A percentile compares a stretch with the other conserved stretches of the same genome.
Evolutionary conservation across 2,113 vertebrate genomes (phyloP).

Genomic region (Rutilus rutilus): DNA sequence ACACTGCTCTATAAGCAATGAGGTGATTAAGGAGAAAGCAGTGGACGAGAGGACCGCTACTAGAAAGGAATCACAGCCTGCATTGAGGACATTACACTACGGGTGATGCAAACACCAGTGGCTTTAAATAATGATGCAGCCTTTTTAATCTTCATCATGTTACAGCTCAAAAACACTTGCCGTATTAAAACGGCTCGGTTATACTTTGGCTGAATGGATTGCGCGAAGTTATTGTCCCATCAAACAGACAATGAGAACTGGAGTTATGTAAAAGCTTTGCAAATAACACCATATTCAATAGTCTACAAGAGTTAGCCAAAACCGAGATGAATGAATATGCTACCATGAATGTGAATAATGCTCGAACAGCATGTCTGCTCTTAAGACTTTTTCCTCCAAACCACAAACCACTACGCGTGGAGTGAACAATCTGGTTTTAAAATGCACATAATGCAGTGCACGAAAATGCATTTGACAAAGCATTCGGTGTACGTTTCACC

Average conservation of each 20-base stretch:
- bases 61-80: conserved; percentile 5
- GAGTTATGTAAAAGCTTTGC: not conserved
- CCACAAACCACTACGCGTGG: not conserved
- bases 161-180: conserved; percentile 16
- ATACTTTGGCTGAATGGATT: not conserved
- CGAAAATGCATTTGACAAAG: conserved; percentile 9
- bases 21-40: conserved; percentile 53
- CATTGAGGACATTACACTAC: not conserved
- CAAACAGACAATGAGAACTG: not conserved
- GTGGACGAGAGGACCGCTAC: conserved; percentile 21
- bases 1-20: conserved; percentile 69
- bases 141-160: conserved; percentile 26
- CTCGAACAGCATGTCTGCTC: not conserved
- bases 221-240: not conserved
- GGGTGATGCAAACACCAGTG: not conserved
- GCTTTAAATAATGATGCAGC: conserved; percentile 18
- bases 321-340: not conserved
- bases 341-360: not conserved
- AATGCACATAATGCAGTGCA: not conserved
- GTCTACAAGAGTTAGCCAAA: not conserved
- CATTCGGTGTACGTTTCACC: not conserved
- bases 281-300: not conserved
- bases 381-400: not conserved
- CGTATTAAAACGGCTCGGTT: not conserved
- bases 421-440: conserved; percentile 15